phyloP scores from a whole-genome alignment of 2,888 invertebrate species.

The Lepidonotus clava region DNA sequence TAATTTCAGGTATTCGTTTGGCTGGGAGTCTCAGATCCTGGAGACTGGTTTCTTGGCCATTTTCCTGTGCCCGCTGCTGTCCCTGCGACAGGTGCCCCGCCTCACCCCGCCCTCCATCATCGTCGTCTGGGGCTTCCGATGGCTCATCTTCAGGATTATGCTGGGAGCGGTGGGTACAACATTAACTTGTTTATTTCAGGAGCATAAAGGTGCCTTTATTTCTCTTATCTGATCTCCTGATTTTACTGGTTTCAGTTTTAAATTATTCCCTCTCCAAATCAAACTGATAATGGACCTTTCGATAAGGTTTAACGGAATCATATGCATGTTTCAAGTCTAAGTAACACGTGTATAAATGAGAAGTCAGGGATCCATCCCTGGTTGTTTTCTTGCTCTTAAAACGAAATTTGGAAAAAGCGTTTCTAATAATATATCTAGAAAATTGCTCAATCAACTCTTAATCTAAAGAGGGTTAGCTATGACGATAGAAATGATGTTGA shows the following conservation, averaged over 20 bases:
- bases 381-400: too few species aligned
- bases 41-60: conserved; percentile 80
- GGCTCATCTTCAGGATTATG: conserved; percentile 81
- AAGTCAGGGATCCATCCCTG: too few species aligned
- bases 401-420: too few species aligned
- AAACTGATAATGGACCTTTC: too few species aligned
- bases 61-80: conserved; percentile 79
- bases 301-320: too few species aligned
- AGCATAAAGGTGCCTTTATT: neutral
- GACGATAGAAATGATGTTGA: too few species aligned
- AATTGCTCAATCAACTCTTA: too few species aligned
- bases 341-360: too few species aligned
- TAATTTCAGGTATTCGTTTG: conserved; percentile 61
- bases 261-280: too few species aligned
- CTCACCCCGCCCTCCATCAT: conserved; percentile 76
- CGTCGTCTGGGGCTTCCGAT: conserved; percentile 77
- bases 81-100: conserved; percentile 72
- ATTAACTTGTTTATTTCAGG: neutral
- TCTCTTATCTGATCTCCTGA: neutral
- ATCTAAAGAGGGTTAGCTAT: too few species aligned
- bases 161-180: conserved; percentile 79
- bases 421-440: too few species aligned
- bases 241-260: neutral
- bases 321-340: too few species aligned
- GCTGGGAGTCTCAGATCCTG: conserved; percentile 81